phyloP scores from a whole-genome alignment of 2,797 vertebrate genomes.

The Percopsis omiscomaycus region DNA sequence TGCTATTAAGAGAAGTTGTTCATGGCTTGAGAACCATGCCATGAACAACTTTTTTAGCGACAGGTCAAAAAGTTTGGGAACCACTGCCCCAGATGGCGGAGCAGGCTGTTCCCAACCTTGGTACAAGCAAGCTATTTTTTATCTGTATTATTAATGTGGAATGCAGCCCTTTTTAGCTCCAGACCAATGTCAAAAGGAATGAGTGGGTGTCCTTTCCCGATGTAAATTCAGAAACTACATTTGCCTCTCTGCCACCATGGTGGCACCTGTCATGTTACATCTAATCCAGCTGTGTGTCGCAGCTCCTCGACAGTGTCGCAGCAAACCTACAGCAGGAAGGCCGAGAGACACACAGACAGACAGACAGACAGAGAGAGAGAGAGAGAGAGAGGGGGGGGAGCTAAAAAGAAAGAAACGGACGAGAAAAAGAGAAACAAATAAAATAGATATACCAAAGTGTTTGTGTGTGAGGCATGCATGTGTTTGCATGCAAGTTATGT shows the following conservation, averaged over 20 bases:
- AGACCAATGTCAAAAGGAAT: slow-evolving; percentile 36
- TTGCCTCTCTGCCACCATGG: slow-evolving; percentile 41
- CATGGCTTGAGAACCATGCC: too few species aligned
- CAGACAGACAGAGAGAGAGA: slow-evolving; percentile 11
- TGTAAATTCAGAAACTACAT: slow-evolving; percentile 56
- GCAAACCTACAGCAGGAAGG: slow-evolving; percentile 30
- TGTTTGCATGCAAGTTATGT: too few species aligned
- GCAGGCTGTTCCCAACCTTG: slow-evolving; percentile 7
- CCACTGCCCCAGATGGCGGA: neutral
- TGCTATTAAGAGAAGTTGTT: too few species aligned
- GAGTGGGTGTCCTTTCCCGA: slow-evolving; percentile 46
- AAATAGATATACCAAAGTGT: too few species aligned
- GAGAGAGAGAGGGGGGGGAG: slow-evolving; percentile 6
- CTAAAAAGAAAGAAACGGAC: too few species aligned
- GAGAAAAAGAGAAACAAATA: neutral
- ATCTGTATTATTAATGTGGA: slow-evolving; percentile 28
- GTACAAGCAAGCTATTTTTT: slow-evolving; percentile 30
- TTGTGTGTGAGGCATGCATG: too few species aligned
- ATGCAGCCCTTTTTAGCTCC: slow-evolving; percentile 38
- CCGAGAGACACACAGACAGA: slow-evolving; percentile 3
- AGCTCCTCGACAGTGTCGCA: slow-evolving; percentile 47
- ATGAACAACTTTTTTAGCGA: too few species aligned
- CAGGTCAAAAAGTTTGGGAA: neutral
- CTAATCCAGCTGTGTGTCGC: slow-evolving; percentile 39
- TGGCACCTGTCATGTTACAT: slow-evolving; percentile 69